Conservation (phyloP, 1,140 invertebrate genomes). For the Colletes gigas region DNA sequence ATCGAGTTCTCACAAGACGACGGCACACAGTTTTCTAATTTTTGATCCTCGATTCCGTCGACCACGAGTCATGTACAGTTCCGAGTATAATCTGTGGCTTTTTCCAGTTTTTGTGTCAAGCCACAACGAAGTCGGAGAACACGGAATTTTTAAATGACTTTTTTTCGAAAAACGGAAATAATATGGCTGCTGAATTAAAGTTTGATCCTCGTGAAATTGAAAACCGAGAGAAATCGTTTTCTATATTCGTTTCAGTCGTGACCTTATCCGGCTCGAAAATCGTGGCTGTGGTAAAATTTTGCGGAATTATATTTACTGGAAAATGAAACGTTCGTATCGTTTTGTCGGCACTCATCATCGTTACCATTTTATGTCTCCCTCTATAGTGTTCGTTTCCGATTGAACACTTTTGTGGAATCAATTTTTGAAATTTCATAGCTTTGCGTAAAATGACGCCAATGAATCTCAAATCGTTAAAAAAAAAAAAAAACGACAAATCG, state of each 20-base stretch:
- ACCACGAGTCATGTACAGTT: too few species aligned
- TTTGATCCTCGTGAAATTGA: background rate
- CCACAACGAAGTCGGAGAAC: too few species aligned
- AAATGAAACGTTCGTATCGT: background rate
- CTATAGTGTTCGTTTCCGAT: background rate
- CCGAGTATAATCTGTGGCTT: too few species aligned
- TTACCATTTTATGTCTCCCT: background rate
- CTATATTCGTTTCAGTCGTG: background rate
- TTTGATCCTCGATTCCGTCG: too few species aligned
- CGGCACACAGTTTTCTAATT: too few species aligned
- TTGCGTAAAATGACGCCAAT: background rate
- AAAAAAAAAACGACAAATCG: too few species aligned
- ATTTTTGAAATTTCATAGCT: background rate
- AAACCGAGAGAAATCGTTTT: background rate
- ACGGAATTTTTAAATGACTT: too few species aligned
- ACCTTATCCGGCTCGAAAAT: background rate
- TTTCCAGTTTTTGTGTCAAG: too few species aligned
- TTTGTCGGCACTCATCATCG: background rate
- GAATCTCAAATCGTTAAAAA: too few species aligned
- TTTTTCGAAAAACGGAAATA: background rate
- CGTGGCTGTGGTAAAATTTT: background rate
- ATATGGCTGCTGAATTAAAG: constrained; percentile 6
- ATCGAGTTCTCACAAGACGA: too few species aligned
- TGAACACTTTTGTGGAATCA: background rate
- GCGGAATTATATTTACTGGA: background rate